phyloP scores from a whole-genome alignment of 2,113 vertebrate species.

The Rhabdomys dilectus region DNA sequence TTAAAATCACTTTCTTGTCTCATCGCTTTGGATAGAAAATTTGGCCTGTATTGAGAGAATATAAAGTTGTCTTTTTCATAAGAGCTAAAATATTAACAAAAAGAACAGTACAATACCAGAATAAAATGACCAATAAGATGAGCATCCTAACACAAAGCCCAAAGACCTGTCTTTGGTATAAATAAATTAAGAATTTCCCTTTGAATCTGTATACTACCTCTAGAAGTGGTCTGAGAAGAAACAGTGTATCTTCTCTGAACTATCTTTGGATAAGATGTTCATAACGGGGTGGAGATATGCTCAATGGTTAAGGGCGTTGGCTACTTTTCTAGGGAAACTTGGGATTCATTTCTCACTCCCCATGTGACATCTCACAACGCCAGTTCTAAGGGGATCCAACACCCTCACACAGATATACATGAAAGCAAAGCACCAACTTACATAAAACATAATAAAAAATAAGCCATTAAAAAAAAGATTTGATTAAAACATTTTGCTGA shows the following conservation, averaged over 20 bases:
- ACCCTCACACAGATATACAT: neutral
- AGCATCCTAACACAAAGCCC: neutral
- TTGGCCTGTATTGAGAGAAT: neutral
- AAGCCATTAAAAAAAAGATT: neutral
- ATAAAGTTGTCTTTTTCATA: neutral
- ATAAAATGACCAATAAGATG: neutral
- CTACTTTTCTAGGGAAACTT: neutral
- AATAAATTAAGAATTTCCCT: conserved; percentile 10
- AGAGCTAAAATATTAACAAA: neutral
- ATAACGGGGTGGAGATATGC: neutral
- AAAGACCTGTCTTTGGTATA: neutral
- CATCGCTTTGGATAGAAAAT: neutral
- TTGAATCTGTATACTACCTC: neutral
- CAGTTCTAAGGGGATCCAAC: neutral
- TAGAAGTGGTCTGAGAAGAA: neutral
- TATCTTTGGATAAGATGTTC: neutral
- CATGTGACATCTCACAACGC: neutral
- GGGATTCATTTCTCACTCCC: neutral
- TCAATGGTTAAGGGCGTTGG: neutral
- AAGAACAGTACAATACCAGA: neutral
- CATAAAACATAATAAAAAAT: neutral
- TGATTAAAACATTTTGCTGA: neutral
- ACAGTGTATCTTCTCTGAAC: neutral
- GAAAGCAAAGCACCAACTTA: neutral
- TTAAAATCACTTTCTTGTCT: conserved; percentile 3